phyloP scores from a whole-genome alignment of 2,888 invertebrate genomes.

The Amphiduros pacificus region DNA sequence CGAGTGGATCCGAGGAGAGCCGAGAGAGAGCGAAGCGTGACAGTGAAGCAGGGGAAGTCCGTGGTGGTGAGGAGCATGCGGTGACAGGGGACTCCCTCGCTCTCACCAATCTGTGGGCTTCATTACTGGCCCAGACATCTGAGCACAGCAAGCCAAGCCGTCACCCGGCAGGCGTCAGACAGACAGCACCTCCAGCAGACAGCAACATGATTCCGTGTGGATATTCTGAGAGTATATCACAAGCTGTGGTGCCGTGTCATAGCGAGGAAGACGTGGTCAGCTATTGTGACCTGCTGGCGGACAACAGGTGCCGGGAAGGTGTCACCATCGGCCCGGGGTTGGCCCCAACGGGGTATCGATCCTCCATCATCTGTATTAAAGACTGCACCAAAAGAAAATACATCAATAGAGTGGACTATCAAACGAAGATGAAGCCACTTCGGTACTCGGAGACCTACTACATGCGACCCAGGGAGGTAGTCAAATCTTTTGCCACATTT shows the following conservation, averaged over 20 bases:
- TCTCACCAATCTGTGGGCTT: too few relatives aligned
- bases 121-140: too few relatives aligned
- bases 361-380: conserved; percentile 38
- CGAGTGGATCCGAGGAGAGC: too few relatives aligned
- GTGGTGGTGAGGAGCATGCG: too few relatives aligned
- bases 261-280: conserved; percentile 37
- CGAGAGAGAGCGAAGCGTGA: too few relatives aligned
- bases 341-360: conserved; percentile 38
- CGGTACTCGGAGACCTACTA: conserved; percentile 41
- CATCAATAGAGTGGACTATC: conserved; percentile 43
- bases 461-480: conserved; percentile 38
- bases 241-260: conserved; percentile 38
- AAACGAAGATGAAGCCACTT: conserved; percentile 40
- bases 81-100: too few relatives aligned
- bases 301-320: conserved; percentile 35
- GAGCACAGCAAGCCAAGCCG: too few relatives aligned
- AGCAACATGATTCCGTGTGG: neutral
- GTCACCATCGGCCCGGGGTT: conserved; percentile 39
- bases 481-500: conserved; percentile 37
- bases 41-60: too few relatives aligned
- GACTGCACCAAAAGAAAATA: conserved; percentile 40
- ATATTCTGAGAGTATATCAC: conserved; percentile 37
- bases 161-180: too few relatives aligned
- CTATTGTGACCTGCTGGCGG: conserved; percentile 34
- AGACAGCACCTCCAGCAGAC: too few relatives aligned